phyloP scores from a whole-genome alignment of 2,113 vertebrate species.

The Recurvirostra avosetta region DNA sequence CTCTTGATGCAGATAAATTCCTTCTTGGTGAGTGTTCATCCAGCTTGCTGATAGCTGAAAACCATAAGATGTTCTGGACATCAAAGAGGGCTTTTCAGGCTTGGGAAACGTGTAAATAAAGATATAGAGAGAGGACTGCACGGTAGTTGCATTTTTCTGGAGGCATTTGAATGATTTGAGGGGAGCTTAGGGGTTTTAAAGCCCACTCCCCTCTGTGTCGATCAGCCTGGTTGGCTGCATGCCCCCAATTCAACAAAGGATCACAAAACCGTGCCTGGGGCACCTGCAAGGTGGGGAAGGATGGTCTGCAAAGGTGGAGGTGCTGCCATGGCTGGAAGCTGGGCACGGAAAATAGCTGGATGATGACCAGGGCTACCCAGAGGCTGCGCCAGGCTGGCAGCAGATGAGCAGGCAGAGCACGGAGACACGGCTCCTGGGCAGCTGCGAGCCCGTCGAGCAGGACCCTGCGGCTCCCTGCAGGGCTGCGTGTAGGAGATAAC shows the following conservation, averaged over 20 bases:
- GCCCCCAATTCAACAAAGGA: background rate
- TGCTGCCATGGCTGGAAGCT: background rate
- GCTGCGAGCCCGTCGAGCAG: accelerated
- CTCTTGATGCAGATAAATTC: background rate
- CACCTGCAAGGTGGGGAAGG: background rate
- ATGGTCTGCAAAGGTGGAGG: background rate
- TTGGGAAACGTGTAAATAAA: background rate
- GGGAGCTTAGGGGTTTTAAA: background rate
- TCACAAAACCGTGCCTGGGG: background rate
- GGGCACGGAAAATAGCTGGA: background rate
- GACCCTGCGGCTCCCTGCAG: background rate
- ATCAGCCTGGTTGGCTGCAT: background rate
- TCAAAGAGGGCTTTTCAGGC: background rate
- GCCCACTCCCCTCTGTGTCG: background rate
- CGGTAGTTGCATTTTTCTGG: background rate
- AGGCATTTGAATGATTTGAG: background rate
- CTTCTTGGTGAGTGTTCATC: background rate
- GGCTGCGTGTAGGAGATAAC: background rate
- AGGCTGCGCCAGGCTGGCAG: background rate
- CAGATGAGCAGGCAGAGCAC: background rate
- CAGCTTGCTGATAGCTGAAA: background rate
- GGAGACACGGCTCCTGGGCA: background rate
- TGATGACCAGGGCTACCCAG: background rate
- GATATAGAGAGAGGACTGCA: background rate
- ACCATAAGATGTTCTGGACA: background rate